A percentile compares a stretch with the other conserved stretches of the same genome.
phyloP scores from a whole-genome alignment of 2,113 vertebrate genomes.

The Thymallus thymallus region DNA sequence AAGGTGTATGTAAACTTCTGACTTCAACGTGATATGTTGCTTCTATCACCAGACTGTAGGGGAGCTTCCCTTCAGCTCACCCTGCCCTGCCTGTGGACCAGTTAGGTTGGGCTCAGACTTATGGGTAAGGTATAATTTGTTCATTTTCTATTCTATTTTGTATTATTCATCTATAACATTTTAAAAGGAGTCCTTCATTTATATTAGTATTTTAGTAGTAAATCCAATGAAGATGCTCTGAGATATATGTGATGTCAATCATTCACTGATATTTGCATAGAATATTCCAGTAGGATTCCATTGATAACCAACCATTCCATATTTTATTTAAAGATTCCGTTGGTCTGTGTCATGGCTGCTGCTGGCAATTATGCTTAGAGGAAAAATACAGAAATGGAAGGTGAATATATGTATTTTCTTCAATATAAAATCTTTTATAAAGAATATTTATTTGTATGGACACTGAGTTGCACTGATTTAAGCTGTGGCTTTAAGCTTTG shows the following conservation, averaged over 20 bases:
- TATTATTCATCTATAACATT: not conserved
- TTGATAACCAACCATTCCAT: not conserved
- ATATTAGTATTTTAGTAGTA: too few species aligned
- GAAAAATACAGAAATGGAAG: not conserved
- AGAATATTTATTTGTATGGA: not conserved
- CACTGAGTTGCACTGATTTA: not conserved
- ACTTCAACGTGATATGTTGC: too few species aligned
- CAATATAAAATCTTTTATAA: not conserved
- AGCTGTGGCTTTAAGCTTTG: not conserved
- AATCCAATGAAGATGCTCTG: not conserved
- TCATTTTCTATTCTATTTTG: conserved; percentile 47
- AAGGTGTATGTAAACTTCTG: too few species aligned
- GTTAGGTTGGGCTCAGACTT: conserved; percentile 67
- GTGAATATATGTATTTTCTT: not conserved
- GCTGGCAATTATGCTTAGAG: not conserved
- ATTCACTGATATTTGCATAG: not conserved
- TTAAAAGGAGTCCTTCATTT: too few species aligned
- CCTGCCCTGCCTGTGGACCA: conserved; percentile 82
- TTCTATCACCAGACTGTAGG: conserved; percentile 92
- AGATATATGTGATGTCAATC: not conserved
- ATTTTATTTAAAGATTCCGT: not conserved
- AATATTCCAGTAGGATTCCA: not conserved
- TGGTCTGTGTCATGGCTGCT: not conserved
- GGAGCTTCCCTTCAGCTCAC: conserved; percentile 84
- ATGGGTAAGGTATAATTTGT: conserved; percentile 80